These are phyloP conservation scores for Oscheius myriophilus DNA, from an alignment of 2,888 invertebrate genomes.

Conservation along the genomic window DNA sequence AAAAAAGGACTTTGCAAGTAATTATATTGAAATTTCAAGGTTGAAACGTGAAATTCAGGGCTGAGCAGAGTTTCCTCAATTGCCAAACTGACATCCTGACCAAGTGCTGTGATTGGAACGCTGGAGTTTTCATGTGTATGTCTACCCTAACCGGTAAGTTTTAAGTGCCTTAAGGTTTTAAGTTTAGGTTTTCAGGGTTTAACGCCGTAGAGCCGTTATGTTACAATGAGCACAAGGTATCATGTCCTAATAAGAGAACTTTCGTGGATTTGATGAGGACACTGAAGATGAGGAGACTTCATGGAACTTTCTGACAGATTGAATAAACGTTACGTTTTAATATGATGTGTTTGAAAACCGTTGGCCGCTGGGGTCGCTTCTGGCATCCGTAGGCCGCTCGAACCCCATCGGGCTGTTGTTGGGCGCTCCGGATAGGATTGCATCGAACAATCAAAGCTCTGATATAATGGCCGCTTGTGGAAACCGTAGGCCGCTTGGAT, in stretches of 20 bases:
- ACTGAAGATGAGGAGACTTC: constrained; percentile 2
- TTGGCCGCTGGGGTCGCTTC: background rate
- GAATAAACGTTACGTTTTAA: background rate
- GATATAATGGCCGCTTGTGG: no score
- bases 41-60: constrained; percentile 34
- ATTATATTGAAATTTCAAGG: no score
- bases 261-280: constrained; percentile 3
- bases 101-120: constrained; percentile 44
- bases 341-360: background rate
- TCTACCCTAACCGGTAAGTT: constrained; percentile 30
- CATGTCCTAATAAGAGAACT: constrained; percentile 20
- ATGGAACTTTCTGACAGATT: background rate
- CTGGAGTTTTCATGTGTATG: constrained; percentile 49
- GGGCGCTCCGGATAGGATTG: no score
- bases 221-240: constrained; percentile 15
- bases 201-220: constrained; percentile 13
- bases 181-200: constrained; percentile 1
- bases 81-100: constrained; percentile 41
- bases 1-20: constrained; percentile 23
- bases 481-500: no score
- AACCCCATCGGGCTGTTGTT: no score
- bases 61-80: constrained; percentile 39
- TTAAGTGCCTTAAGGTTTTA: background rate
- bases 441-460: no score
- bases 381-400: background rate